Evolutionary conservation across 1,140 invertebrate species (phyloP).

Genomic region (Phortica variegata): DNA sequence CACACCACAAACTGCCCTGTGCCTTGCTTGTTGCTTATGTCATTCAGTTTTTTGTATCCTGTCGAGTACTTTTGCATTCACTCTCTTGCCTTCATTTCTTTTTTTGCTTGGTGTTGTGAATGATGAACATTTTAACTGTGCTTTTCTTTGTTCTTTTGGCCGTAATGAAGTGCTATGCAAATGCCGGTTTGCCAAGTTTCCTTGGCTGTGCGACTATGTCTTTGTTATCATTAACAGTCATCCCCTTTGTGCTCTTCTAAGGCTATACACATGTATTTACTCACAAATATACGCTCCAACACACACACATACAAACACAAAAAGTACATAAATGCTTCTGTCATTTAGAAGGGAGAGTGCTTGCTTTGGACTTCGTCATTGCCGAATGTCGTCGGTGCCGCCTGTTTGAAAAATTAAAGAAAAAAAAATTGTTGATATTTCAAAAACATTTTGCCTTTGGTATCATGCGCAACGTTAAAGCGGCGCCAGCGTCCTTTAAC

Average conservation of each 20-base stretch:
- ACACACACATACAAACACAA: no score
- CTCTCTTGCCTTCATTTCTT: no score
- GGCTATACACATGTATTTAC: slow-evolving; percentile 10
- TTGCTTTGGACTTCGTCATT: slow-evolving; percentile 15
- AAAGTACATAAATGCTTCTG: slow-evolving; percentile 16
- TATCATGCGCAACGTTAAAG: slow-evolving; percentile 12
- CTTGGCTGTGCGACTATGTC: slow-evolving; percentile 38
- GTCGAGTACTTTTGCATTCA: no score
- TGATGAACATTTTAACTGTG: slow-evolving; percentile 48
- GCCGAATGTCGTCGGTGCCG: slow-evolving; percentile 19
- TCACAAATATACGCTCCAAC: no score
- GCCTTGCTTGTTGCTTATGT: no score
- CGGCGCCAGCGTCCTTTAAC: slow-evolving; percentile 6
- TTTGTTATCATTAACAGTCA: slow-evolving; percentile 37
- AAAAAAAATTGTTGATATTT: slow-evolving; percentile 23
- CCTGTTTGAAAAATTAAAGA: slow-evolving; percentile 21
- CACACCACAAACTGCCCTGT: no score
- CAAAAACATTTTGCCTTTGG: slow-evolving; percentile 26
- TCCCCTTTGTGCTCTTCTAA: slow-evolving; percentile 35
- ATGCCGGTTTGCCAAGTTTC: slow-evolving; percentile 54
- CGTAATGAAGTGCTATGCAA: slow-evolving; percentile 54
- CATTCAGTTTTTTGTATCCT: no score
- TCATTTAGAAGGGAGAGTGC: slow-evolving; percentile 35
- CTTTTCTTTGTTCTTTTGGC: slow-evolving; percentile 50
- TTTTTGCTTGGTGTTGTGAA: no score